Evolutionary conservation across 2,888 invertebrate species (phyloP).

Genomic region (Drosophila stalkeri): DNA sequence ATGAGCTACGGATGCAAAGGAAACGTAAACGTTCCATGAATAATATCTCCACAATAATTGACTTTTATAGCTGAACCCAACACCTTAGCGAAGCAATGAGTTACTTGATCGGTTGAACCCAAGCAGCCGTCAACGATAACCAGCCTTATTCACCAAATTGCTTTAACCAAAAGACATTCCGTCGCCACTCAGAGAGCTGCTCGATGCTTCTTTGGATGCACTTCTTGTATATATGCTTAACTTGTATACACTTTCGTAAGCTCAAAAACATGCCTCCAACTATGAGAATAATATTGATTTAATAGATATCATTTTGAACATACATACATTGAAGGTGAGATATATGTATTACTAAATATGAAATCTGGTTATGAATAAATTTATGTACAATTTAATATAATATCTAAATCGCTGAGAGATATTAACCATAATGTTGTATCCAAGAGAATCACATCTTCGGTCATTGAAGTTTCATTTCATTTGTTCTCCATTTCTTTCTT

Average conservation of each 20-base stretch:
- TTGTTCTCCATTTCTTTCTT: conserved; percentile 32
- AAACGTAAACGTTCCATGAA: conserved; percentile 35
- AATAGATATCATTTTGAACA: not conserved
- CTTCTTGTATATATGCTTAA: not conserved
- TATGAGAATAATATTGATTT: not conserved
- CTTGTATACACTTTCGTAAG: conserved; percentile 11
- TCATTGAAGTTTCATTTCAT: not conserved
- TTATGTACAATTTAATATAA: not conserved
- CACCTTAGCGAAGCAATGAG: conserved; percentile 69
- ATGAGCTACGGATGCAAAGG: conserved; percentile 6
- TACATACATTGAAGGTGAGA: not conserved
- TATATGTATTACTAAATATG: not conserved
- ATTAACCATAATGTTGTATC: not conserved
- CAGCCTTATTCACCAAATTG: conserved; percentile 72
- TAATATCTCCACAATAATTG: conserved; percentile 58
- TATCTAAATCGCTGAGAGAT: not conserved
- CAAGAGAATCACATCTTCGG: conserved; percentile 38
- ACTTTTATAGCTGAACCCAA: conserved; percentile 77
- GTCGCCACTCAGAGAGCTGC: conserved; percentile 69
- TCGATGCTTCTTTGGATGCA: conserved; percentile 10
- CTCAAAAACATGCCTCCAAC: not conserved
- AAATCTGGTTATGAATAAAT: no score
- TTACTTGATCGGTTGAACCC: conserved; percentile 56
- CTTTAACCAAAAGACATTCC: conserved; percentile 75
- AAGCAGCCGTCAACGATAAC: conserved; percentile 73